A percentile compares a stretch with the other conserved stretches of the same genome.
Conservation (phyloP, 1,140 invertebrate genomes). For the Papilio polyxenes region DNA sequence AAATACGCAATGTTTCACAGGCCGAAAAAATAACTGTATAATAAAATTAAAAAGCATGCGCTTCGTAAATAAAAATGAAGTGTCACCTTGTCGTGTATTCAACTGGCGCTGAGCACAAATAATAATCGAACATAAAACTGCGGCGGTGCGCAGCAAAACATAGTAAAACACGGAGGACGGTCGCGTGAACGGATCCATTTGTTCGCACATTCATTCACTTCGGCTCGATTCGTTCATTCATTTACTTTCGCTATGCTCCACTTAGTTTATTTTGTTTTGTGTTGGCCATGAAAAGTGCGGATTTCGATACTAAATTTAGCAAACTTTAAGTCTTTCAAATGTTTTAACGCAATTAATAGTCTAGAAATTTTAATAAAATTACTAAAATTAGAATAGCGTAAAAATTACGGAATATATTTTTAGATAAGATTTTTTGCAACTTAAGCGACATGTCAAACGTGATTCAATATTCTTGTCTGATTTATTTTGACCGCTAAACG, state of each 20-base stretch:
- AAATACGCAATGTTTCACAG: background rate
- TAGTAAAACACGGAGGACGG: conserved; percentile 47
- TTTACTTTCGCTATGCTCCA: conserved; percentile 14
- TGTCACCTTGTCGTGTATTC: conserved; percentile 20
- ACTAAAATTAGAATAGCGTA: no score
- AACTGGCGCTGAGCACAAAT: conserved; percentile 27
- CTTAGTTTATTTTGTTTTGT: conserved; percentile 37
- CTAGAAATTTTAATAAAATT: no score
- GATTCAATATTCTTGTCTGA: no score
- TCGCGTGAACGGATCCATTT: conserved; percentile 51
- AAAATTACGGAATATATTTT: no score
- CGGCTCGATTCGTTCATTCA: conserved; percentile 17
- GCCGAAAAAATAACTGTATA: background rate
- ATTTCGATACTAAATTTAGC: background rate
- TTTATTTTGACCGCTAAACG: no score
- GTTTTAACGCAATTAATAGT: background rate
- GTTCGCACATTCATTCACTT: conserved; percentile 48
- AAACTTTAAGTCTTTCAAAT: background rate
- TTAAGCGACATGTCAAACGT: no score
- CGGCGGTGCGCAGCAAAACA: conserved; percentile 44
- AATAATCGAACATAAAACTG: conserved; percentile 31
- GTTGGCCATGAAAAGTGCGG: conserved; percentile 30
- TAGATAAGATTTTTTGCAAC: no score
- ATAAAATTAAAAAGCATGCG: conserved; percentile 30
- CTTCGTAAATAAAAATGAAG: conserved; percentile 29